A percentile compares a stretch with the other conserved stretches of the same genome.
Conservation (phyloP, 2,888 invertebrate species). For the Luperina testacea region DNA sequence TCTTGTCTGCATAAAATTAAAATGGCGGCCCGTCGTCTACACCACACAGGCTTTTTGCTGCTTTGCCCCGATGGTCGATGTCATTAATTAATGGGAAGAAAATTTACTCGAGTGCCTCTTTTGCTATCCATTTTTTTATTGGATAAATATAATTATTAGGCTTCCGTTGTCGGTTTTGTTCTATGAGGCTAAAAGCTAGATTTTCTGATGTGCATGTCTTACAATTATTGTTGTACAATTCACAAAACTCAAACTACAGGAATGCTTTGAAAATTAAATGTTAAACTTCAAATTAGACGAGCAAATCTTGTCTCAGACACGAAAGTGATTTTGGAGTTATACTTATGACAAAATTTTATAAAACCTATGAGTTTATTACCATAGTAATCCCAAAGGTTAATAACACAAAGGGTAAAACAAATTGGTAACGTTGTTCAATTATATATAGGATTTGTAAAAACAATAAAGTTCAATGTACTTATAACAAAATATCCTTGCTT, state of each 20-base stretch:
- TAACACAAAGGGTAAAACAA: background rate
- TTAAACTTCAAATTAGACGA: background rate
- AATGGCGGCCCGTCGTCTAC: constrained; percentile 33
- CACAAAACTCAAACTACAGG: background rate
- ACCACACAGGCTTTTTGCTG: constrained; percentile 45
- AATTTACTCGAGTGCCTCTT: constrained; percentile 26
- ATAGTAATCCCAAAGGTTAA: too few species aligned
- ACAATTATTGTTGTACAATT: background rate
- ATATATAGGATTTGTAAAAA: constrained; percentile 25
- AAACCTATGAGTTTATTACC: background rate
- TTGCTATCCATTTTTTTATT: background rate
- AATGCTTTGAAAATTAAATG: background rate
- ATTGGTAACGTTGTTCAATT: background rate
- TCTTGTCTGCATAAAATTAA: constrained; percentile 57
- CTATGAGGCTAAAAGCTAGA: background rate
- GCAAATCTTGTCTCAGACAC: background rate
- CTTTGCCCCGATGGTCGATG: constrained; percentile 13
- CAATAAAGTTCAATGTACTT: constrained; percentile 29
- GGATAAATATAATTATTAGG: background rate
- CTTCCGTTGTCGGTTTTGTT: background rate
- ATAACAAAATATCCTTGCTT: constrained; percentile 39
- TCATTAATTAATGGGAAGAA: constrained; percentile 42
- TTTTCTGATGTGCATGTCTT: background rate
- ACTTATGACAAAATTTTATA: background rate
- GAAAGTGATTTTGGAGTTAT: background rate